Base-by-base conservation (phyloP, 2,888 invertebrate genomes). In the Tholera decimalis region DNA sequence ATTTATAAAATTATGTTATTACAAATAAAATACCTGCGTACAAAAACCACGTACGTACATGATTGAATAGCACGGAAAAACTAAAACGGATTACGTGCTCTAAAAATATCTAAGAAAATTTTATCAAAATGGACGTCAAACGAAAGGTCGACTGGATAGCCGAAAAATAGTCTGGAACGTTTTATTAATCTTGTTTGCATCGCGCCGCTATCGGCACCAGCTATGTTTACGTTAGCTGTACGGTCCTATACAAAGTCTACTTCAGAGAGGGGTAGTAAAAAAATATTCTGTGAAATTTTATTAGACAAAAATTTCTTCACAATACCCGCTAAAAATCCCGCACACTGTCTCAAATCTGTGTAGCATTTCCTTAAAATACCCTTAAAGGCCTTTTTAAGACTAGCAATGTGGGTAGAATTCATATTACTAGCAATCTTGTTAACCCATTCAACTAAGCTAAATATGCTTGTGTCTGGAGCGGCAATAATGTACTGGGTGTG, bases 101-200 rank as follows among this genome's bases (percentile, higher is more conserved):
- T 47, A 28, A 28, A 60, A 33, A 22, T 39, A 33, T 35, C 22
- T 61, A 28, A 47, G 6, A 37, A 47, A 41, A 18, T 30, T 6
- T 22, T n/a, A 15, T 39, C 18, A 28, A 39, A 39, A 64, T 22
- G 22, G 37, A 33, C 24, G 50, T 26, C 11, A 44, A 67, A 50
- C 30, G 63, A 28, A 33, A 37, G 1, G 22, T 26, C 9, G 13
- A 33, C 44, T 62, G 3, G 11, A 37, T 20, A 53, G 0, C 24
- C 13, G 24, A 46, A 51, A 58, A 43, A n/a, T 41, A 24, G 44
- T 20, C 63, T 37, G 24, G 5, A 37, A 3, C 37, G 49, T 66
- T 67, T 66, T 55, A 39, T 55, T 74, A 74, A 68, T 68, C 51
- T 53, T 22, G 46, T 74, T 70, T 57, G 50, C 20, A 44, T 64